Evolutionary conservation across 2,113 vertebrate genomes (phyloP), one percentile per base, ranked within the genome.

Genomic region (Sinocyclocheilus anophthalmus): DNA sequence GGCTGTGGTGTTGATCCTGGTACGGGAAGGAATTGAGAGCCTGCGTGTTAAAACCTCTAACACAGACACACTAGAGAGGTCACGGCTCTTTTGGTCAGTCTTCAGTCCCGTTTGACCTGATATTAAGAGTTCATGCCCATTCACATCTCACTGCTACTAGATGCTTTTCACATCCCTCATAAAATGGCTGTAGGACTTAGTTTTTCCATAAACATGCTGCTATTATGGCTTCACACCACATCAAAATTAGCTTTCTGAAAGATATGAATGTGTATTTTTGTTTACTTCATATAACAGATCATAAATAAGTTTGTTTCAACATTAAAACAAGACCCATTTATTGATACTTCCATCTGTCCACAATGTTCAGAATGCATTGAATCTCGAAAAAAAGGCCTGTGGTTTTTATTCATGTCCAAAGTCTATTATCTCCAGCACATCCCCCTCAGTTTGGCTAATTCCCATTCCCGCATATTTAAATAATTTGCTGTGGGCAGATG

Each of bases 101-200:
- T 91, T 88, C 90, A 89, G 90, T 89, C 85, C 83, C 84, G 26
- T 77, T 3, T 90, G 92, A 88, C 91, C 90, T 90, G 89, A 90
- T 90, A 61, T 30, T 87, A 26, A 91, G 72, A 80, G 85, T 81
- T 86, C 30, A 88, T 85, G 88, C 88, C 90, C 87, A 87, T 92
- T 94, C 93, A 84, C 94, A 94, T 88, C 80, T 87, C 87, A 90
- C 90, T 90, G 90, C 88, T 84, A 92, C 87, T 89, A 92, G 91
- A 92, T 90, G 86, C 88, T 86, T 87, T 63, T 16, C 83, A 87
- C 87, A 84, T 87, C 90, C 86, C 42, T 75, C 57, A 12, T 33
- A 13, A 48, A 67, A 77, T 4, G 63, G 37, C 18, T 22, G 33
- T 20, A 37, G 9, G 33, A 20, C 30, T 70, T 22, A 9, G 20